Evolutionary conservation across 2,888 invertebrate species (phyloP), one percentile per base, ranked within the genome.

Genomic region (Enchytraeus crypticus): DNA sequence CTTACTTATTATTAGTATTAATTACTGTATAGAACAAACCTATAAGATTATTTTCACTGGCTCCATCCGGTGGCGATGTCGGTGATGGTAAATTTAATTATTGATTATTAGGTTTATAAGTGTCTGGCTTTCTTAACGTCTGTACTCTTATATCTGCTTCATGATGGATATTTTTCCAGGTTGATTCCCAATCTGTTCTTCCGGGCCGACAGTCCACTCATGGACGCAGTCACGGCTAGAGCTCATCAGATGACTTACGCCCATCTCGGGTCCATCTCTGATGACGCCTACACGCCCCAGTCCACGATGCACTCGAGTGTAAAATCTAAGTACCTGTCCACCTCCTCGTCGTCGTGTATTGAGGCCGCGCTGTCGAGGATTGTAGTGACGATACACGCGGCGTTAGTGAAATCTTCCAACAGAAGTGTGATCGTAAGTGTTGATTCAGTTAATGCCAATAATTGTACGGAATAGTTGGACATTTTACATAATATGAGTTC

Each of bases 351-450:
- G 45, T 55, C 69, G 18, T 57, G 64, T 14, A 72, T 81, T 47
- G 84, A 85, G 69, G 81, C 83, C 64, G 79, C 82, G 0, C 74
- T 86, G 46, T 85, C 86, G 0, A 79, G 84, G 70, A 78, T 86
- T 56, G 77, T 86, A 21, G 78, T 79, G 59, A 72, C 79, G 46
- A 72, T 86, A 46, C 78, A 82, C 32, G 79, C 82, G 54, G 79
- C 79, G 57, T 73, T 89, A 32, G 79, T 85, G 72, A 80, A 84
- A 3, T 83, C 86, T 1, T 83, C 84, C 62, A 86, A 86, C 56
- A 88, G 85, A 79, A 82, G 84, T 78, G 83, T 85, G 70, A 83
- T 85, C 72, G 88, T 87, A 77, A 84, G 66, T 57, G 18, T 2
- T 23, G 32, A 4, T 58, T 30, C 2, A 51, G 33, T 23, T 51